These are phyloP conservation scores for Trachurus trachurus DNA, from an alignment of 2,797 vertebrate genomes.

Conservation along the genomic window DNA sequence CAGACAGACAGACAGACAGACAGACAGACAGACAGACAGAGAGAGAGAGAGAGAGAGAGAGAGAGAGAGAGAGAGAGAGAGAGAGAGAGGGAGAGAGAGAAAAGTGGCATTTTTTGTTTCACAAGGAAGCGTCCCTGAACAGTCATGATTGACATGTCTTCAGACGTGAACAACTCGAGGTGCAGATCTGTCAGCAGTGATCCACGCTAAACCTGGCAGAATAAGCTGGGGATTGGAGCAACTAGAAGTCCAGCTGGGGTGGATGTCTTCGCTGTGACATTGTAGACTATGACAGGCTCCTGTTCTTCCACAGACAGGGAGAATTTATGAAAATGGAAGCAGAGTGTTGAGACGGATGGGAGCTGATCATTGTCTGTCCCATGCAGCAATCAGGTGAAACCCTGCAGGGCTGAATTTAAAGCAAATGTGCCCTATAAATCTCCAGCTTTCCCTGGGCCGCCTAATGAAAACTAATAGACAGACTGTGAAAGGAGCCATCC, in stretches of 20 bases:
- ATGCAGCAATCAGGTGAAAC: slow-evolving; percentile 82
- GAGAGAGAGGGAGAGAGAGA: background rate
- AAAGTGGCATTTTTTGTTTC: slow-evolving; percentile 56
- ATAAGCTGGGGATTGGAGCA: slow-evolving; percentile 65
- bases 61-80: background rate
- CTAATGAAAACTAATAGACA: slow-evolving; percentile 89
- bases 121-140: slow-evolving; percentile 54
- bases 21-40: no score
- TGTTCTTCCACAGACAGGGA: slow-evolving; percentile 67
- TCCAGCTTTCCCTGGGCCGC: slow-evolving; percentile 74
- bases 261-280: slow-evolving; percentile 77
- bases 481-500: slow-evolving; percentile 80
- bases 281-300: slow-evolving; percentile 73
- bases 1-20: background rate
- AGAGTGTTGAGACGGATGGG: slow-evolving; percentile 74
- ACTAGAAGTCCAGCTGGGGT: slow-evolving; percentile 72
- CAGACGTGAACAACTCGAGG: slow-evolving; percentile 68
- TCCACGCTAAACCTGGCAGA: slow-evolving; percentile 68
- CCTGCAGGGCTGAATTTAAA: slow-evolving; percentile 84
- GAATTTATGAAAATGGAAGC: slow-evolving; percentile 84
- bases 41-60: background rate
- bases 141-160: slow-evolving; percentile 68
- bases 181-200: slow-evolving; percentile 73
- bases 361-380: slow-evolving; percentile 83
- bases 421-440: slow-evolving; percentile 87